Conservation (phyloP, 2,888 invertebrate genomes). For the Chrysolina oricalcia region DNA sequence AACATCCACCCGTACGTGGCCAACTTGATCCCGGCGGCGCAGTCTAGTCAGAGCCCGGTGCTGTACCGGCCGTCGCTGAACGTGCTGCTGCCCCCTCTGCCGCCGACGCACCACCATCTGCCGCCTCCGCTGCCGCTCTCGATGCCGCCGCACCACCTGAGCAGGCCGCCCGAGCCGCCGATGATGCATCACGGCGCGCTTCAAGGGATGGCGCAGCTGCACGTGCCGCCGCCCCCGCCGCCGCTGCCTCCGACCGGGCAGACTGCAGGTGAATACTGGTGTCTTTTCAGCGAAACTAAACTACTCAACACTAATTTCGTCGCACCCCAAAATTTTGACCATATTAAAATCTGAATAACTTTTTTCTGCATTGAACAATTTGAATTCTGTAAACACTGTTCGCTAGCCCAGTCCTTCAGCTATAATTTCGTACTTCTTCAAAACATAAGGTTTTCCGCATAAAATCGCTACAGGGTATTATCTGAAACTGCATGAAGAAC, state of each 20-base stretch:
- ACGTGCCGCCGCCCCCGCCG: slow-evolving; percentile 33
- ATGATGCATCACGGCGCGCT: slow-evolving; percentile 27
- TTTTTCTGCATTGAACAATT: too few species aligned
- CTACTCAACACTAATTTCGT: too few species aligned
- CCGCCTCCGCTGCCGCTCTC: slow-evolving; percentile 17
- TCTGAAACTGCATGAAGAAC: too few species aligned
- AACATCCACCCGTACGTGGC: slow-evolving; percentile 62
- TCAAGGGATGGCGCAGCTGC: slow-evolving; percentile 28
- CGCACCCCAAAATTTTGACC: too few species aligned
- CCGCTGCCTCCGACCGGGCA: slow-evolving; percentile 17
- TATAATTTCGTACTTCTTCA: too few species aligned
- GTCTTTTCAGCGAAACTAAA: not conserved
- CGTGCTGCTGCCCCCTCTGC: slow-evolving; percentile 1
- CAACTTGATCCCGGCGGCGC: slow-evolving; percentile 9
- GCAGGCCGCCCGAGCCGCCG: slow-evolving; percentile 26
- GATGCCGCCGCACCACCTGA: slow-evolving; percentile 19
- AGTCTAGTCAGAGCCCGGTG: not conserved
- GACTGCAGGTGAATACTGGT: slow-evolving; percentile 26
- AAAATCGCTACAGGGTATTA: too few species aligned
- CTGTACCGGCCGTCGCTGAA: not conserved
- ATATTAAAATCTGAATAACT: too few species aligned
- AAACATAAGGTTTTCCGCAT: too few species aligned
- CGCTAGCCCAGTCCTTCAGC: too few species aligned
- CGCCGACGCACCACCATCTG: slow-evolving; percentile 9
- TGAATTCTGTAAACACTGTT: too few species aligned